Conservation (phyloP, 2,888 invertebrate genomes). For the Drepanosiphum platanoidis region DNA sequence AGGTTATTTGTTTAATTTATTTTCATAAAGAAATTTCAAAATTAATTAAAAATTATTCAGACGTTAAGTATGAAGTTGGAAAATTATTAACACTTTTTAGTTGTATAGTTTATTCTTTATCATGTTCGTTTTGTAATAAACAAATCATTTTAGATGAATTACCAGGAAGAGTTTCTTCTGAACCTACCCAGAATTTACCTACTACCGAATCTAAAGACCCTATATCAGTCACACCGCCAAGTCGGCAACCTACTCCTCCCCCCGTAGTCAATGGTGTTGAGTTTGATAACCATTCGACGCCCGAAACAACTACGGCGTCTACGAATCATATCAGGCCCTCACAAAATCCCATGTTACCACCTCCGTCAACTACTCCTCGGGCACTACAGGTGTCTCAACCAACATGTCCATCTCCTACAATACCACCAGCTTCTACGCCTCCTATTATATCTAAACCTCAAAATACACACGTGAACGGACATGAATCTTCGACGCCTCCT, state of each 20-base stretch:
- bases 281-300: slow-evolving; percentile 11
- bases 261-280: slow-evolving; percentile 47
- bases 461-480: slow-evolving; percentile 49
- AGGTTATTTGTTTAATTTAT: background rate
- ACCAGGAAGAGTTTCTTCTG: slow-evolving; percentile 46
- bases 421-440: slow-evolving; percentile 46
- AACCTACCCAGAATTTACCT: slow-evolving; percentile 24
- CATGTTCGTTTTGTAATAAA: no score
- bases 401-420: slow-evolving; percentile 55
- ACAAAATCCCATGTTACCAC: slow-evolving; percentile 62
- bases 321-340: slow-evolving; percentile 39
- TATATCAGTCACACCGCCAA: slow-evolving; percentile 30
- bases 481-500: slow-evolving; percentile 43
- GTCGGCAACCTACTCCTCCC: slow-evolving; percentile 48
- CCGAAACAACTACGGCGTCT: slow-evolving; percentile 48
- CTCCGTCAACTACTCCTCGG: slow-evolving; percentile 42
- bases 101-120: no score
- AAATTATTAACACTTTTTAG: no score
- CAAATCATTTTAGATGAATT: slow-evolving; percentile 50
- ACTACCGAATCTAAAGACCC: slow-evolving; percentile 38
- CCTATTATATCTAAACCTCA: slow-evolving; percentile 42
- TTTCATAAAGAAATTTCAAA: background rate
- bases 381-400: slow-evolving; percentile 47
- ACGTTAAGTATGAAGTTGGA: background rate
- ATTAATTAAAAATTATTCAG: background rate